Evolutionary conservation across 2,888 invertebrate species (phyloP).

Genomic region (Hypselothyrea guttata): DNA sequence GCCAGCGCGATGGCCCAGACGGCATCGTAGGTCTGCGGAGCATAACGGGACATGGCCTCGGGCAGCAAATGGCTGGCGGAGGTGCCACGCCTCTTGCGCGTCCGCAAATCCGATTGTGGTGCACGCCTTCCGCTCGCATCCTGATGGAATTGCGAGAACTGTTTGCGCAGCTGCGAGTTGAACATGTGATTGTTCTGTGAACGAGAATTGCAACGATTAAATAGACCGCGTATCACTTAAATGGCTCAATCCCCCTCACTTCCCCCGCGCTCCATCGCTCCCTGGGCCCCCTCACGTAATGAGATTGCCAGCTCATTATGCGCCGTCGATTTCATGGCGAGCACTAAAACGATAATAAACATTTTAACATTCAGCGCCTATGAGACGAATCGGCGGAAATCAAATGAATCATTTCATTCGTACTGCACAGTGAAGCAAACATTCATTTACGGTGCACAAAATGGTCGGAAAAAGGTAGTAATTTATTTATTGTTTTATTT

Average conservation of each 20-base stretch:
- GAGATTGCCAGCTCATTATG: conserved; percentile 70
- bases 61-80: conserved; percentile 45
- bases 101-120: conserved; percentile 51
- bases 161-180: conserved; percentile 78
- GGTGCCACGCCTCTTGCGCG: conserved; percentile 40
- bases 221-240: conserved; percentile 36
- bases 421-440: conserved; percentile 4
- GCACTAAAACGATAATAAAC: conserved; percentile 57
- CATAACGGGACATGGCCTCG: conserved; percentile 85
- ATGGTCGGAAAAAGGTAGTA: no score
- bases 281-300: conserved; percentile 41
- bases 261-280: no score
- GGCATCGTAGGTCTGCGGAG: conserved; percentile 93
- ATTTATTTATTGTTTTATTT: no score
- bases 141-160: conserved; percentile 72
- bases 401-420: conserved; percentile 69
- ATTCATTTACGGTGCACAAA: no score
- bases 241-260: conserved; percentile 3
- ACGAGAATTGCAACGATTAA: conserved; percentile 66
- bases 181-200: conserved; percentile 82
- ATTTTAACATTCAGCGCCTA: conserved; percentile 44
- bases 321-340: conserved; percentile 52
- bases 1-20: conserved; percentile 94
- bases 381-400: conserved; percentile 42
- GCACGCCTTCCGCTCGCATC: conserved; percentile 35